Percentiles rank a stretch among this genome's conserved stretches.
Conservation (phyloP, 2,888 invertebrate genomes). For the Eupithecia inturbata region DNA sequence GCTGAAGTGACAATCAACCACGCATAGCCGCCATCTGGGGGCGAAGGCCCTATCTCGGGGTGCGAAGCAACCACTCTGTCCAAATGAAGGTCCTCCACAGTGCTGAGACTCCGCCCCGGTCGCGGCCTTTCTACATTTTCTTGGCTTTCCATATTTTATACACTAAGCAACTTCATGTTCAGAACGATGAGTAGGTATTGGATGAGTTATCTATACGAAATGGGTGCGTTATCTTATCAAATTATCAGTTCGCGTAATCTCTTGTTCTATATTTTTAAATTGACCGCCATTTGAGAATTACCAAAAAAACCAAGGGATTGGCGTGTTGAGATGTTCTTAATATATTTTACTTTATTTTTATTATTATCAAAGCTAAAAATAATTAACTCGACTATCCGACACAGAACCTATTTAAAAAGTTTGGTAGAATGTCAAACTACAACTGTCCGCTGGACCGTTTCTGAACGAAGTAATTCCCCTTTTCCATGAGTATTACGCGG, state of each 20-base stretch:
- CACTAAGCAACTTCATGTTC: constrained; percentile 73
- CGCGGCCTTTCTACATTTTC: constrained; percentile 51
- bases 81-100: constrained; percentile 74
- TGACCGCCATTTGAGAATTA: constrained; percentile 59
- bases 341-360: neutral
- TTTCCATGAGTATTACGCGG: neutral
- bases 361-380: neutral
- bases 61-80: constrained; percentile 86
- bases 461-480: constrained; percentile 5
- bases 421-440: constrained; percentile 19
- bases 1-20: constrained; percentile 86
- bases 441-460: neutral
- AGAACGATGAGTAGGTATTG: constrained; percentile 60
- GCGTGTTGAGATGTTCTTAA: neutral
- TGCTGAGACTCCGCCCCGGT: constrained; percentile 55
- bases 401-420: neutral
- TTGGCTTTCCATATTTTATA: constrained; percentile 66
- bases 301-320: neutral
- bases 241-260: constrained; percentile 72
- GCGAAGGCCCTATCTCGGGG: constrained; percentile 86
- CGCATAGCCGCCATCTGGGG: constrained; percentile 87
- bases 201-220: constrained; percentile 68
- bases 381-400: neutral
- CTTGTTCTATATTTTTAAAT: constrained; percentile 74
- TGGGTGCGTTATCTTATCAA: constrained; percentile 79